Evolutionary conservation across 2,888 invertebrate species (phyloP).

Genomic region (Scaptodrosophila latifasciaeformis): DNA sequence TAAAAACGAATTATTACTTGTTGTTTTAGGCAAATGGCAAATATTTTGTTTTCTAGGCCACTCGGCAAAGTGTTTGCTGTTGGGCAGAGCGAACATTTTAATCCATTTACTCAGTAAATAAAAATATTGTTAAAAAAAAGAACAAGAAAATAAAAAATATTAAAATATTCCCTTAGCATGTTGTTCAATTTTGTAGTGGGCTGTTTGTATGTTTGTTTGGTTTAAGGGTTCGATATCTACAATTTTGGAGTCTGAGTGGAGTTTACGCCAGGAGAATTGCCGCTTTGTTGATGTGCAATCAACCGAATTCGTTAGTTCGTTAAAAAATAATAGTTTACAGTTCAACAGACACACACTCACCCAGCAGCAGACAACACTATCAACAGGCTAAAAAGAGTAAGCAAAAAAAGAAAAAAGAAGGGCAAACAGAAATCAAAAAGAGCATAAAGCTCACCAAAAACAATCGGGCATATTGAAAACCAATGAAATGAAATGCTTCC

Average conservation of each 20-base stretch:
- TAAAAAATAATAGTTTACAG: slow-evolving; percentile 53
- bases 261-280: too few species aligned
- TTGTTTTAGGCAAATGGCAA: slow-evolving; percentile 25
- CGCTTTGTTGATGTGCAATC: slow-evolving; percentile 51
- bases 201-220: too few species aligned
- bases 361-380: neutral
- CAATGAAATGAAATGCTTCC: slow-evolving; percentile 36
- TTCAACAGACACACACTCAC: slow-evolving; percentile 2
- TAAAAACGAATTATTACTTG: slow-evolving; percentile 29
- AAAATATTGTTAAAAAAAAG: too few species aligned
- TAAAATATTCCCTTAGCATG: too few species aligned
- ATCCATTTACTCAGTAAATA: slow-evolving; percentile 47
- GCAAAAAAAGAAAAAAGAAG: neutral
- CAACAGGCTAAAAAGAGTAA: too few species aligned
- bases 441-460: slow-evolving; percentile 2
- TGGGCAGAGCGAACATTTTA: slow-evolving; percentile 23
- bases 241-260: too few species aligned
- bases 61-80: neutral
- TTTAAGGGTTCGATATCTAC: too few species aligned
- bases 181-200: too few species aligned
- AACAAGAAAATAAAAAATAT: too few species aligned
- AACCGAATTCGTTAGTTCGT: slow-evolving; percentile 52
- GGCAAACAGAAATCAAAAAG: slow-evolving; percentile 13
- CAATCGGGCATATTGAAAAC: slow-evolving; percentile 23
- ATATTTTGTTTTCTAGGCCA: slow-evolving; percentile 30